Percentiles rank a stretch among this genome's conserved stretches.
Conservation (phyloP, 1,140 invertebrate species). For the Atta colombica region DNA sequence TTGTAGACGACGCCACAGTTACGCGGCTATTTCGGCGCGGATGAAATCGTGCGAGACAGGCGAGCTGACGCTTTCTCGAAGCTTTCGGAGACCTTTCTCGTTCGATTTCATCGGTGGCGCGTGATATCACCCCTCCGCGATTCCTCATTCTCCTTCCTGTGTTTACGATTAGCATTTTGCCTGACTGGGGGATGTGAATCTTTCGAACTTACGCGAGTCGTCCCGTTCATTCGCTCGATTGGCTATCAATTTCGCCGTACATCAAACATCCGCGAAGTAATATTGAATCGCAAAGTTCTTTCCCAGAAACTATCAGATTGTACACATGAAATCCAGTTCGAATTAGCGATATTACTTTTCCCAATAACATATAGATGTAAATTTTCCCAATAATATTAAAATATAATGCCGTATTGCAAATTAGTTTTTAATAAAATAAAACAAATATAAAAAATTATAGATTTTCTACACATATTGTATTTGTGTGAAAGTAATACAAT, state of each 20-base stretch:
- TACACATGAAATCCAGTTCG: slow-evolving; percentile 6
- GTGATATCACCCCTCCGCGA: not conserved
- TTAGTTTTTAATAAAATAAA: too few relatives aligned
- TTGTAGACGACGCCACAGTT: slow-evolving; percentile 45
- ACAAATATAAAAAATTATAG: not conserved
- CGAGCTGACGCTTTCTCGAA: slow-evolving; percentile 43
- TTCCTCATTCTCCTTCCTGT: not conserved
- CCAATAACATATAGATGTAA: not conserved
- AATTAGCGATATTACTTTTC: slow-evolving; percentile 6
- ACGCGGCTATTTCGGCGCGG: slow-evolving; percentile 1
- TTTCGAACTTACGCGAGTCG: slow-evolving; percentile 5
- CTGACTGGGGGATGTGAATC: slow-evolving; percentile 26
- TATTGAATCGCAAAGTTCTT: slow-evolving; percentile 37
- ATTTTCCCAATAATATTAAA: not conserved
- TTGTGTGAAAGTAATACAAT: too few relatives aligned
- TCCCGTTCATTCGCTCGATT: slow-evolving; percentile 56
- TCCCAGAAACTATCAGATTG: slow-evolving; percentile 2
- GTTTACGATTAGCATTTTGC: slow-evolving; percentile 57
- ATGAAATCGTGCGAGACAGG: slow-evolving; percentile 56
- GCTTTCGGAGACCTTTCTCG: slow-evolving; percentile 27
- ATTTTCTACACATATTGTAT: too few relatives aligned
- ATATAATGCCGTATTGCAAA: not conserved
- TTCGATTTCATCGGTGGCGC: slow-evolving; percentile 53
- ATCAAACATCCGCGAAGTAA: slow-evolving; percentile 42
- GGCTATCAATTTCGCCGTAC: slow-evolving; percentile 46